These are phyloP conservation scores for Sinhomidia bicolor DNA, from an alignment of 2,888 invertebrate species.

Conservation along the genomic window DNA sequence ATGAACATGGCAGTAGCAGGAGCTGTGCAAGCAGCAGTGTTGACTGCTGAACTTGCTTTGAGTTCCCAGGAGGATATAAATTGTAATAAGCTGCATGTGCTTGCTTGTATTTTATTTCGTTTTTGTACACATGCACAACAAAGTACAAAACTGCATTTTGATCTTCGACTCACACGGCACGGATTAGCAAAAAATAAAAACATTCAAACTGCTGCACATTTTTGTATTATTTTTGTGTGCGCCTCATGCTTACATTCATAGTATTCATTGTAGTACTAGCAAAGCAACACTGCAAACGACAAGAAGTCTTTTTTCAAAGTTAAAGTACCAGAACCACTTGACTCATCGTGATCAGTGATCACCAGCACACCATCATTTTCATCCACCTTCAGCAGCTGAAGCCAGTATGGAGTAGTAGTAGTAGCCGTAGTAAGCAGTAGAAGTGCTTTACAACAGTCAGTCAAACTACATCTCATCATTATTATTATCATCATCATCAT, in stretches of 20 bases:
- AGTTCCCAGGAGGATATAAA: background rate
- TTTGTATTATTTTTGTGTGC: background rate
- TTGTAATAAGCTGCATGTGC: background rate
- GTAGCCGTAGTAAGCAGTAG: no score
- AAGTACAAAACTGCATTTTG: conserved; percentile 12
- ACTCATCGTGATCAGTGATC: conserved; percentile 53
- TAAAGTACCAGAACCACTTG: conserved; percentile 64
- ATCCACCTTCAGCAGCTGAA: conserved; percentile 22
- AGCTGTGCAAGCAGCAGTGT: background rate
- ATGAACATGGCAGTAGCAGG: no score
- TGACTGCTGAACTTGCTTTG: conserved; percentile 17
- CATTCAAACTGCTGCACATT: background rate
- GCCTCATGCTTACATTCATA: background rate
- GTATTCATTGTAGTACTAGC: no score
- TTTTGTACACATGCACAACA: no score
- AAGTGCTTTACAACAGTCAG: no score
- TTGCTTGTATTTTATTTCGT: background rate
- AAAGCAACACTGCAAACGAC: background rate
- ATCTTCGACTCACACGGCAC: conserved; percentile 31
- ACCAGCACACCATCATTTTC: background rate
- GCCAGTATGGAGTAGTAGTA: no score
- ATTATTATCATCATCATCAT: no score
- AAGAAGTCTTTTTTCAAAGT: background rate
- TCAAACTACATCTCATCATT: no score
- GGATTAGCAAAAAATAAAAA: conserved; percentile 30